Base-by-base conservation (phyloP, 2,888 invertebrate genomes). In the Philonicus albiceps region DNA sequence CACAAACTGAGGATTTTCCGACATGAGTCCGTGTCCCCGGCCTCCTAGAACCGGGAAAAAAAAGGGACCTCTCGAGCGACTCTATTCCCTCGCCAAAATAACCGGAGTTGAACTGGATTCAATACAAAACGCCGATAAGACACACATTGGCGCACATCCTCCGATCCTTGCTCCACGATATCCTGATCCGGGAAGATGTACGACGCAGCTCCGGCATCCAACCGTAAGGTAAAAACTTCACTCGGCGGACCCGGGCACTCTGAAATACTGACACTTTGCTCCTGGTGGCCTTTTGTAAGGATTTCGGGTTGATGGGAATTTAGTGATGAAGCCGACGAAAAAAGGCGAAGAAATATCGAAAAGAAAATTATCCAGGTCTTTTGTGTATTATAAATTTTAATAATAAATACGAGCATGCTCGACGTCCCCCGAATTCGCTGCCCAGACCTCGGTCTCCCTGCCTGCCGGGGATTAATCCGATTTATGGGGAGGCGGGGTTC, bases 301-400 rank as follows among this genome's bases (percentile, higher is more conserved):
- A 75, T 74, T 86, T 86, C 74, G 83, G 74, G 55, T 86, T 80
- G 86, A 86, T 86, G 84, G 86, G 83, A 86, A 86, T 86, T 86
- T 86, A 86, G 86, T 86, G 83, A 86, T 86, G 83, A 83, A 84
- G 74, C 74, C 84, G 49, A 43, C 74, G 73, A 80, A 73, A 74
- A 64, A 87, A 83, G 53, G 40, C 55, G 73, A 72, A 81, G 85
- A 87, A 55, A 85, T 85, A 87, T 87, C 86, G 85, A 87, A 80
- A 53, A 53, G 53, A 53, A 86, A 85, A 78, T 85, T 40, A 84
- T 85, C 78, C 81, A 43, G 86, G 85, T 72, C 87, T 87, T 87
- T 87, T 87, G 87, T 87, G 87, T 87, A 86, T 85, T 86, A 87
- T 87, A 87, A 87, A 87, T 87, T 86, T 87, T 87, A 87, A 87